Base-by-base conservation (phyloP, 2,113 vertebrate genomes). In the Leucosticte australis region DNA sequence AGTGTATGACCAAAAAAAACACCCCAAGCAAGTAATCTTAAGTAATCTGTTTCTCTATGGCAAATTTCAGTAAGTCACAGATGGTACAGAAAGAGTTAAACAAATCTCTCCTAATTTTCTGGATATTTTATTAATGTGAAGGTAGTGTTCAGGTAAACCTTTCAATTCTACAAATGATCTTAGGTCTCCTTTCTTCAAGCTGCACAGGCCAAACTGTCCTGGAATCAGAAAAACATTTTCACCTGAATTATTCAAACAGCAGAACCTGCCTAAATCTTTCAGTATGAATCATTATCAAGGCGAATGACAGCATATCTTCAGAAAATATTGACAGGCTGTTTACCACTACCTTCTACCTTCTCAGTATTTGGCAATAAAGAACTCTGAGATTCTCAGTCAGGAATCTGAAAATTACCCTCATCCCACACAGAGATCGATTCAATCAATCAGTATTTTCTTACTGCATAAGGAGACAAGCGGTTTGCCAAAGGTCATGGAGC, bases 241-340 rank as follows among this genome's bases (percentile, higher is more conserved):
- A 91, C 59, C 16, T 87, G 69, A 62, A 52, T 90, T 94, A 90
- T 59, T 94, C 60, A 86, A 83, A 59, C 52, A 78, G 52, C 19
- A 89, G 52, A 93, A 92, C 35, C 33, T 70, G 27, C 39, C 88
- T 80, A 91, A 87, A 87, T 37, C 35, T 49, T 91, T 69, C 62
- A 53, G 53, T 64, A 91, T 62, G 73, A 91, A 89, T 92, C 91
- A 95, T 44, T 64, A 84, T 64, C 87, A 92, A 78, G 56, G 57
- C 4, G 4, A 22, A 89, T 50, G 75, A 76, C 83, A 94, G 73
- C 65, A 5, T 67, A 65, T 70, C 68, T 96, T 92, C 67, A 88
- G 59, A 76, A 83, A 95, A 96, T 64, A 87, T 76, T 84, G 80
- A 87, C 92, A 94, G 73, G 47, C 50, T 94, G 67, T 87, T 94